Base-by-base conservation (phyloP, 2,888 invertebrate genomes). In the Cyclophora albipunctata region DNA sequence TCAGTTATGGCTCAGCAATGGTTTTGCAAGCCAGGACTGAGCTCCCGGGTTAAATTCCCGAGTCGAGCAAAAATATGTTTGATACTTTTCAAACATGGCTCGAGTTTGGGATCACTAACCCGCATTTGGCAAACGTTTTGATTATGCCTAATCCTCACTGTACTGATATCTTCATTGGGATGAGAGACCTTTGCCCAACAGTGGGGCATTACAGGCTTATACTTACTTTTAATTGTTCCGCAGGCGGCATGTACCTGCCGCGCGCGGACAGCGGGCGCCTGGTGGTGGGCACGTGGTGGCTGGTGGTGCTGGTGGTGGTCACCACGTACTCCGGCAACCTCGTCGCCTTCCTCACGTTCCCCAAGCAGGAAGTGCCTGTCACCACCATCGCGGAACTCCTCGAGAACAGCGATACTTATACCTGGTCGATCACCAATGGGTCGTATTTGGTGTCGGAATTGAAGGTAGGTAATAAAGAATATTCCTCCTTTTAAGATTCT, bases 281-380 rank as follows among this genome's bases (percentile, higher is more conserved):
- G 4, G 90, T 97, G 3, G 92, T 97, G 0, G 96, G 96, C 0
- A 93, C 95, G 1, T 98, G 97, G 97, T 97, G 97, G 97, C 78
- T 97, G 46, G 95, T 96, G 1, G 96, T 97, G 0, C 89, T 97
- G 55, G 94, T 97, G 0, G 90, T 97, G 33, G 95, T 97, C 0
- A 97, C 97, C 20, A 96, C 96, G 0, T 98, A 97, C 75, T 96
- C 96, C 49, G 97, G 97, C 2, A 97, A 96, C 81, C 89, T 98
- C 61, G 97, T 97, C 0, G 97, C 97, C 0, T 97, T 97, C 76
- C 90, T 97, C 43, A 97, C 97, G 0, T 97, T 97, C 71, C 97
- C 97, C 0, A 94, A 95, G 75, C 92, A 93, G 68, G 93, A 94
- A 73, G 85, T 90, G 40, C 91, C 94, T 0, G 91, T 96, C 34